Evolutionary conservation across 2,797 vertebrate species (phyloP).

Genomic region (Prunella strophiata): DNA sequence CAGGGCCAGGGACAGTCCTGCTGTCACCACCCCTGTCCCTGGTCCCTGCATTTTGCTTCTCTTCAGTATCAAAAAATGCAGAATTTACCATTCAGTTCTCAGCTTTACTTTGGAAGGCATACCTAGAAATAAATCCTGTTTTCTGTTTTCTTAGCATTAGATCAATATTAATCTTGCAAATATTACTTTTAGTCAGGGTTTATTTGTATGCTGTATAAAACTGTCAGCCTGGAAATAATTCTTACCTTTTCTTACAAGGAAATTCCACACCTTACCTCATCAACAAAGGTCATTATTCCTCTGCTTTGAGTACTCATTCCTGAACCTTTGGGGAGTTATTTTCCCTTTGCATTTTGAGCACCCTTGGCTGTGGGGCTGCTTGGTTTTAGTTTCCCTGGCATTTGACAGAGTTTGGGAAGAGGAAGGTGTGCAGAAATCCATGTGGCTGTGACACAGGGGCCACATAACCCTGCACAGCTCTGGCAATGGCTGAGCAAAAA

Average conservation of each 20-base stretch:
- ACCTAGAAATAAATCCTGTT: not conserved
- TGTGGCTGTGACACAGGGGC: not conserved
- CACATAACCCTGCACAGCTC: accelerated
- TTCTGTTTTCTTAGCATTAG: not conserved
- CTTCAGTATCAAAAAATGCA: not conserved
- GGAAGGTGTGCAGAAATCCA: not conserved
- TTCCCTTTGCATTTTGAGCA: not conserved
- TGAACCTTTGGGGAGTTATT: not conserved
- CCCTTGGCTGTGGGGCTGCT: not conserved
- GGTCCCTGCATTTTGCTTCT: not conserved
- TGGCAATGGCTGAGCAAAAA: not conserved
- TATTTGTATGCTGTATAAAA: not conserved
- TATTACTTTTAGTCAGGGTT: not conserved
- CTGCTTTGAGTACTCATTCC: not conserved
- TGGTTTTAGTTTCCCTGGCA: not conserved
- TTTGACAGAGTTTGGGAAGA: not conserved
- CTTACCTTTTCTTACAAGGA: not conserved
- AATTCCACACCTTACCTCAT: not conserved
- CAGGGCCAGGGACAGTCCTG: not conserved
- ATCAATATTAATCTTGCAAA: not conserved
- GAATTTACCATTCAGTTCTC: not conserved
- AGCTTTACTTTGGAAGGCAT: not conserved
- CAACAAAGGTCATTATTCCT: not conserved
- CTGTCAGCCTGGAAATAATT: not conserved
- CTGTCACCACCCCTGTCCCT: not conserved